Conservation (phyloP, 2,888 invertebrate species). For the Argynnis bischoffii region DNA sequence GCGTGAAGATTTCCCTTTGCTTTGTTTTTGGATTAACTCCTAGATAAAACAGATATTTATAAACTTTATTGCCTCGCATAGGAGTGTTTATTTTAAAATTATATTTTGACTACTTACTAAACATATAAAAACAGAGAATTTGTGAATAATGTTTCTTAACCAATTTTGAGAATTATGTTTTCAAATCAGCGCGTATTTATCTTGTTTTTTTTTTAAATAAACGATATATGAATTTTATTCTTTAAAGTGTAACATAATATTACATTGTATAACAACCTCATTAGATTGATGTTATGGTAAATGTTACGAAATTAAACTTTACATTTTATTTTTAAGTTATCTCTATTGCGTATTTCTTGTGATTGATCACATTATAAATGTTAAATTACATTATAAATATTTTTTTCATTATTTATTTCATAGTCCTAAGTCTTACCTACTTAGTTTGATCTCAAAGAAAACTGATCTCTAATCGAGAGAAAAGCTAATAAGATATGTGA, state of each 20-base stretch:
- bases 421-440: too few species aligned
- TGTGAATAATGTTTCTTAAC: too few species aligned
- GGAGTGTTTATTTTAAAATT: neutral
- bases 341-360: neutral
- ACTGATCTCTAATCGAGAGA: conserved; percentile 4
- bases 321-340: neutral
- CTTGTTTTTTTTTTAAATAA: too few species aligned
- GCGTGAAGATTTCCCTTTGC: conserved; percentile 58
- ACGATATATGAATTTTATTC: too few species aligned
- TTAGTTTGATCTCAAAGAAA: neutral
- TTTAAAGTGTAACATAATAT: too few species aligned
- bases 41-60: conserved; percentile 47
- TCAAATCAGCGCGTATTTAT: too few species aligned
- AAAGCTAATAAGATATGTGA: conserved; percentile 14
- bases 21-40: conserved; percentile 58
- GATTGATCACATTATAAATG: conserved; percentile 1
- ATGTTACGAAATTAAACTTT: neutral
- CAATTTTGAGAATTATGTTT: too few species aligned
- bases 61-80: conserved; percentile 13
- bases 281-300: too few species aligned
- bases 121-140: too few species aligned
- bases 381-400: neutral
- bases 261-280: too few species aligned
- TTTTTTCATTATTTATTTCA: too few species aligned
- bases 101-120: neutral